Evolutionary conservation across 2,888 invertebrate genomes (phyloP).

Genomic region (Ochlodes sylvanus): DNA sequence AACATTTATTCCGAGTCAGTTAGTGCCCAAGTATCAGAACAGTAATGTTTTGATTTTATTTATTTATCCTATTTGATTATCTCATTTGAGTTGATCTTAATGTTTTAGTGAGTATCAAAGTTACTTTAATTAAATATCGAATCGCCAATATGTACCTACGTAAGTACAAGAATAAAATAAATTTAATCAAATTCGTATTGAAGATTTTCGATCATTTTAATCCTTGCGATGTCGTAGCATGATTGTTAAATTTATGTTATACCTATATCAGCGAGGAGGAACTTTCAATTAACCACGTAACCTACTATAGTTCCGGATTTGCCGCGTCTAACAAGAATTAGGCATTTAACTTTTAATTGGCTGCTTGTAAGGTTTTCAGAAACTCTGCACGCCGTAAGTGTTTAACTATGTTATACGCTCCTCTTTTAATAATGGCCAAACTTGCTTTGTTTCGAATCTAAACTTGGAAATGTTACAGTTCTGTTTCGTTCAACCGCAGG

Average conservation of each 20-base stretch:
- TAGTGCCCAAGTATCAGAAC: too few relatives aligned
- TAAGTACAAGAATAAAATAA: too few relatives aligned
- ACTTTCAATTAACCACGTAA: conserved; percentile 68
- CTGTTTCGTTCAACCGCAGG: background rate
- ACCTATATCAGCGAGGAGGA: conserved; percentile 46
- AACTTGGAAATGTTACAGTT: conserved; percentile 19
- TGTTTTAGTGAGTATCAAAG: too few relatives aligned
- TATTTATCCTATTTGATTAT: too few relatives aligned
- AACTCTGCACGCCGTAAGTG: conserved; percentile 77
- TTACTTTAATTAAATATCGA: too few relatives aligned
- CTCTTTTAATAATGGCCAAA: conserved; percentile 57
- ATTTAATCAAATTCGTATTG: too few relatives aligned
- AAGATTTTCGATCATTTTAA: too few relatives aligned
- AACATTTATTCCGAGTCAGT: too few relatives aligned
- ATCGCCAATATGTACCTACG: too few relatives aligned
- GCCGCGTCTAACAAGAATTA: conserved; percentile 81
- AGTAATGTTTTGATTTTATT: too few relatives aligned
- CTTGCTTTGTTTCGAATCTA: conserved; percentile 43
- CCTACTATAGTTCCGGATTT: conserved; percentile 75
- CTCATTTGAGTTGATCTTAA: too few relatives aligned
- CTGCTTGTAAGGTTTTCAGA: conserved; percentile 80
- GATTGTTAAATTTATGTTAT: conserved; percentile 22
- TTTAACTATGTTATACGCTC: conserved; percentile 72
- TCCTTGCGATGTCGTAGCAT: conserved; percentile 1
- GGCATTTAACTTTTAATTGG: conserved; percentile 85